phyloP scores from a whole-genome alignment of 2,113 vertebrate genomes.

The Penelope pileata region DNA sequence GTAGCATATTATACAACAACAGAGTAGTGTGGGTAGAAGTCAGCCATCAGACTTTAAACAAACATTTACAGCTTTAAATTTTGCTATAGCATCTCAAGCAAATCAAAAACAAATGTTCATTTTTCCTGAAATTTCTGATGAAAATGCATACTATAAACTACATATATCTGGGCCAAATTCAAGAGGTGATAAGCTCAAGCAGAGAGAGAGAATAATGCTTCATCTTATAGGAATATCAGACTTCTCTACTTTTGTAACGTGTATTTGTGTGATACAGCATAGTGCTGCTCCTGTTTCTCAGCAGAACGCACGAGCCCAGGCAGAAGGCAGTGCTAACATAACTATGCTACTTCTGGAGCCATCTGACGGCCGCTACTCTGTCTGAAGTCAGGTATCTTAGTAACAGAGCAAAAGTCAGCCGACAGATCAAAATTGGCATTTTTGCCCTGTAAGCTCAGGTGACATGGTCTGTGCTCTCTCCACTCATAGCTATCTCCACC shows the following conservation, averaged over 20 bases:
- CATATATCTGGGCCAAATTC: background rate
- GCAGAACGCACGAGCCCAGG: background rate
- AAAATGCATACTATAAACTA: background rate
- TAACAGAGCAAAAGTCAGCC: background rate
- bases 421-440: background rate
- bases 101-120: background rate
- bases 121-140: background rate
- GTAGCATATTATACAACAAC: background rate
- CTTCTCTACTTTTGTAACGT: background rate
- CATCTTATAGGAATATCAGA: background rate
- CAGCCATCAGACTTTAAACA: background rate
- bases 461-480: background rate
- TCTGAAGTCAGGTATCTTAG: background rate
- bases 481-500: background rate
- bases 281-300: background rate
- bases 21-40: background rate
- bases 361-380: background rate
- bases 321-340: background rate
- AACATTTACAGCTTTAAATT: background rate
- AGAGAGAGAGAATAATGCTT: background rate
- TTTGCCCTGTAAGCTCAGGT: background rate
- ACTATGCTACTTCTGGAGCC: background rate
- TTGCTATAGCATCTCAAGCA: background rate
- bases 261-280: accelerated
- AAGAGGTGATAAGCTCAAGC: background rate